Base-by-base conservation (phyloP, 2,113 vertebrate genomes). In the Accipiter virgatus region DNA sequence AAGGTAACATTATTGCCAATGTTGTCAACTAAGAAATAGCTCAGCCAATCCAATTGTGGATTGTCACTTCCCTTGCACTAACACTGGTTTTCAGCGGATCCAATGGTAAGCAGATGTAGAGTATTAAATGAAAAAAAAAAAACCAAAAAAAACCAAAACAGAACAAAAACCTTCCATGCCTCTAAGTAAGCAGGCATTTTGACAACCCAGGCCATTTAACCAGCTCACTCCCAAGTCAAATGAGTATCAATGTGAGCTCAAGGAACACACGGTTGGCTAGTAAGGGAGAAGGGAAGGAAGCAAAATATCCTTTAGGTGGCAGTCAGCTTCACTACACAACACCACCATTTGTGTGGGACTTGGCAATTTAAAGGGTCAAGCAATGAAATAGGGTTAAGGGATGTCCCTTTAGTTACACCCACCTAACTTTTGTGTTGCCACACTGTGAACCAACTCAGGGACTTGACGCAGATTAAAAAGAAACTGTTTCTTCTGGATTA, bases 341-440 rank as follows among this genome's bases (percentile, higher is more conserved):
- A 56, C 40, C 18, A 20, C 21, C 0, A 0, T 43, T 10, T 27
- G 3, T 32, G 50, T 2, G 7, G 10, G 13, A 55, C 61, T 68
- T 7, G 1, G 27, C 48, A 50, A 43, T 18, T 61, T 62, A 62
- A 80, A 68, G 32, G 27, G 36, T 45, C 26, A 74, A 68, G 36
- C 32, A 72, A 56, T 25, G 21, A 67, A 48, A 42, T 2, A 25
- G 34, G 11, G 20, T 52, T 47, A 50, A 52, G 36, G 45, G 36
- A 56, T 25, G 25, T 17, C 23, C 31, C 16, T 48, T 84, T 34
- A 67, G 43, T 63, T 50, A 85, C 36, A 80, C 7, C 40, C 25
- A 19, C 7, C 2, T 40, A 74, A 63, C 47, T 43, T 48, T 29
- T 11, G 5, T 6, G 6, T 43, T 22, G 21, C 31, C n/a, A 25